Evolutionary conservation across 1,140 invertebrate species (phyloP).

Genomic region (Hylaeus anthracinus): DNA sequence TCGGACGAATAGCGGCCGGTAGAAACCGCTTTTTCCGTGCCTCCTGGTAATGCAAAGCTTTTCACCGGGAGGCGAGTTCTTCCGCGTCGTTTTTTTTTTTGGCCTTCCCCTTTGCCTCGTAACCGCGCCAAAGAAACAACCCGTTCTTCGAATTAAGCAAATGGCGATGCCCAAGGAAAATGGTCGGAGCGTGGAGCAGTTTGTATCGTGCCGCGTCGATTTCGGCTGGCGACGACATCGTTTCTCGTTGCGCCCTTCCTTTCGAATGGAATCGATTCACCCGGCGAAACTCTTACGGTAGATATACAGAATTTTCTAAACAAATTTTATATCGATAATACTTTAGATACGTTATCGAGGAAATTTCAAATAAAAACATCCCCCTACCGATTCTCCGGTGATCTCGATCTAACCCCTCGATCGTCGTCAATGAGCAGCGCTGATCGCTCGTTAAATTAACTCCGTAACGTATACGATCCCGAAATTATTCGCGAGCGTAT

Average conservation of each 20-base stretch:
- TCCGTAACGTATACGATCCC: constrained; percentile 11
- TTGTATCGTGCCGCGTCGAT: not conserved
- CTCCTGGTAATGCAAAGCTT: constrained; percentile 10
- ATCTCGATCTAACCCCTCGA: not conserved
- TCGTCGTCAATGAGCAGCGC: not conserved
- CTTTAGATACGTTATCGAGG: no score
- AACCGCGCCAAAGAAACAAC: constrained; percentile 25
- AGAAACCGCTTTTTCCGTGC: constrained; percentile 10
- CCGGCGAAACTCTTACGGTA: no score
- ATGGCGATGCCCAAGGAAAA: constrained; percentile 7
- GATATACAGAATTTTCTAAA: no score
- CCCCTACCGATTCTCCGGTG: no score
- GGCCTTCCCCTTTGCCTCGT: not conserved
- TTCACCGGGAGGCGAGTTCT: constrained; percentile 40
- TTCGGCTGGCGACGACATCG: no score
- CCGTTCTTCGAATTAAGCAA: constrained; percentile 12
- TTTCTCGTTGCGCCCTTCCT: no score
- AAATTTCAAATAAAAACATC: no score
- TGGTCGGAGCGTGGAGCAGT: not conserved
- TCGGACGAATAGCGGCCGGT: not conserved
- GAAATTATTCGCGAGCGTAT: constrained; percentile 6
- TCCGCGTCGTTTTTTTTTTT: constrained; percentile 25
- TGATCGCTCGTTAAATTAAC: constrained; percentile 9
- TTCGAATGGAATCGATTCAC: no score
- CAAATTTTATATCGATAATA: no score